These are phyloP conservation scores for Erpornis zantholeuca DNA, from an alignment of 2,113 vertebrate species.

Conservation along the genomic window DNA sequence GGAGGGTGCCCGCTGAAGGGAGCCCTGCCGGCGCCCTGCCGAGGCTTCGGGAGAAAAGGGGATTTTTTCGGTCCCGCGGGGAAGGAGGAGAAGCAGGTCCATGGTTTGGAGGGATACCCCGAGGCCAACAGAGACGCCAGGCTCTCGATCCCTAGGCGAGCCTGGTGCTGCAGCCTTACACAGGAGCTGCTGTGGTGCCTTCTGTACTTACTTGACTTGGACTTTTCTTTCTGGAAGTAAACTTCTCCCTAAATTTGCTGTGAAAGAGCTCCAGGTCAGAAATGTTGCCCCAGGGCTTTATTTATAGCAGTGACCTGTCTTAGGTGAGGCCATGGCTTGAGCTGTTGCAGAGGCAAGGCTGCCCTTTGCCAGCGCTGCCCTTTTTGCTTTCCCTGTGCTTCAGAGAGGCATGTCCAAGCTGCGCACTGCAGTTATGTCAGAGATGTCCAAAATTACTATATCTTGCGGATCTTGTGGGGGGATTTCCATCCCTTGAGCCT, in stretches of 20 bases:
- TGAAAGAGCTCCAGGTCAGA: neutral
- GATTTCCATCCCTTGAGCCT: neutral
- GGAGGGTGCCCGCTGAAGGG: neutral
- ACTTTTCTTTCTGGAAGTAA: neutral
- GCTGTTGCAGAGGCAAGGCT: neutral
- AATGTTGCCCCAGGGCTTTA: neutral
- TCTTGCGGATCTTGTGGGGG: neutral
- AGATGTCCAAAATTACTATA: neutral
- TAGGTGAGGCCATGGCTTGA: neutral
- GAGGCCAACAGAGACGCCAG: neutral
- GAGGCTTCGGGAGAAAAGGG: neutral
- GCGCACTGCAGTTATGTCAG: neutral
- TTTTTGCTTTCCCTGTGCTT: neutral
- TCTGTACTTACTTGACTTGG: neutral
- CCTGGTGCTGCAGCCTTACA: neutral
- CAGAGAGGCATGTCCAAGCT: neutral
- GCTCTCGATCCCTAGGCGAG: neutral
- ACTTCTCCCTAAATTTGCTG: neutral
- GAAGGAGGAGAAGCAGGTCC: neutral
- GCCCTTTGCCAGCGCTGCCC: neutral
- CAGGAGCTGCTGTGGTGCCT: neutral
- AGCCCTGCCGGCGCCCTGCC: neutral
- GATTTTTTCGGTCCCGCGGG: neutral
- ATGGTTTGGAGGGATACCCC: too few species aligned
- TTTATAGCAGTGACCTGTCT: neutral